phyloP scores from a whole-genome alignment of 2,797 vertebrate genomes.

The Menidia menidia region DNA sequence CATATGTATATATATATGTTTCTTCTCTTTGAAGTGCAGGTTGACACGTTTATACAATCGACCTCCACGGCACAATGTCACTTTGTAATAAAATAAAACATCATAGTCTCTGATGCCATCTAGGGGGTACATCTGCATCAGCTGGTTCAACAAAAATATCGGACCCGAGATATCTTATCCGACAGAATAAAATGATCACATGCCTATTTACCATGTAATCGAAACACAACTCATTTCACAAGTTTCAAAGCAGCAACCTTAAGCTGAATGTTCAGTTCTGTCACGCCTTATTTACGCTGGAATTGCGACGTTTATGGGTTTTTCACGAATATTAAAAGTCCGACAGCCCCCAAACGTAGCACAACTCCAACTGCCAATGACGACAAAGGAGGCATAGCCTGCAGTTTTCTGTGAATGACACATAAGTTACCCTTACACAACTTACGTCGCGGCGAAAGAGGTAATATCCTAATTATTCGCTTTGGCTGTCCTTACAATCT shows the following conservation, averaged over 20 bases:
- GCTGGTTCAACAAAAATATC: no score
- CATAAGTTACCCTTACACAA: not conserved
- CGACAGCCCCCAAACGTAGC: constrained; percentile 15
- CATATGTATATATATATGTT: not conserved
- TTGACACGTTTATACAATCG: constrained; percentile 16
- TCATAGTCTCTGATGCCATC: constrained; percentile 59
- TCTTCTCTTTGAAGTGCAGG: not conserved
- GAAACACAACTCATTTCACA: not conserved
- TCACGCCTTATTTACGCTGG: not conserved
- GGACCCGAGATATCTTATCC: no score
- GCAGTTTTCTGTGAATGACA: not conserved
- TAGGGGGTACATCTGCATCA: constrained; percentile 21
- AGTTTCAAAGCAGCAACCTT: not conserved
- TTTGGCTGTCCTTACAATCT: not conserved
- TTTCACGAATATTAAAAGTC: constrained; percentile 7
- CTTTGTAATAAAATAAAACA: not conserved
- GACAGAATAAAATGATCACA: no score
- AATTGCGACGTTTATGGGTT: not conserved
- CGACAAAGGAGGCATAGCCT: constrained; percentile 28
- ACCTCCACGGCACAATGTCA: not conserved
- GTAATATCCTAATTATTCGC: constrained; percentile 11
- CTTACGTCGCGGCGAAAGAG: constrained; percentile 6
- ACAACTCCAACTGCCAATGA: not conserved
- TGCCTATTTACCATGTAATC: not conserved
- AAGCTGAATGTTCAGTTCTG: not conserved